Evolutionary conservation across 2,113 vertebrate genomes (phyloP).

Genomic region (Ondatra zibethicus): DNA sequence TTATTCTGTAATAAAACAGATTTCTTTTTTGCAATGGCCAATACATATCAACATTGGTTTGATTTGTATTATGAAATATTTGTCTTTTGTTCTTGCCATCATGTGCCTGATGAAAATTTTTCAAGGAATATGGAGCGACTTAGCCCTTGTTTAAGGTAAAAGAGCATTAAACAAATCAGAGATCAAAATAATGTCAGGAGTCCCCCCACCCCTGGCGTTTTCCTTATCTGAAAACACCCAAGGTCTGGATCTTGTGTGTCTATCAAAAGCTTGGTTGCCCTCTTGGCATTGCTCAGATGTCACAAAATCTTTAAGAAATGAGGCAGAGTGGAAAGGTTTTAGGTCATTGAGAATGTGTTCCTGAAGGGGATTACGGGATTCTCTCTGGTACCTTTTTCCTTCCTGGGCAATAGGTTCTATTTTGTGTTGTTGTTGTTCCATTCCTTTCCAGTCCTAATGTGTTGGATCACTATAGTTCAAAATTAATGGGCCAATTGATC

Average conservation of each 20-base stretch:
- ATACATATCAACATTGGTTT: neutral
- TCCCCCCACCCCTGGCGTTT: neutral
- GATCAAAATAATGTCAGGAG: neutral
- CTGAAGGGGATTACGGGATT: neutral
- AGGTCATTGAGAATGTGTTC: neutral
- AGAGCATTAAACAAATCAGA: neutral
- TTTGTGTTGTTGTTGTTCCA: neutral
- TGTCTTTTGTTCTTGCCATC: neutral
- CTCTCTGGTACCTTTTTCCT: neutral
- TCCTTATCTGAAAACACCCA: neutral
- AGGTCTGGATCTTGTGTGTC: neutral
- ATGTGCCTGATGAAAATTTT: neutral
- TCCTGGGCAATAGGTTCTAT: neutral
- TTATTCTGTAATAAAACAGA: conserved; percentile 9
- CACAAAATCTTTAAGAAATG: neutral
- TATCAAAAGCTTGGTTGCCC: neutral
- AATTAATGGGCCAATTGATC: neutral
- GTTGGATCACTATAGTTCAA: neutral
- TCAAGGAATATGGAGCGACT: neutral
- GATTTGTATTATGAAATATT: neutral
- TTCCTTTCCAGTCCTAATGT: neutral
- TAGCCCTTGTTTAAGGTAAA: neutral
- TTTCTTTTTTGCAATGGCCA: neutral
- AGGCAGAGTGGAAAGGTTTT: neutral
- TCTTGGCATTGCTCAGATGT: neutral